Base-by-base conservation (phyloP, 2,888 invertebrate species). In the Hemaris fuciformis region DNA sequence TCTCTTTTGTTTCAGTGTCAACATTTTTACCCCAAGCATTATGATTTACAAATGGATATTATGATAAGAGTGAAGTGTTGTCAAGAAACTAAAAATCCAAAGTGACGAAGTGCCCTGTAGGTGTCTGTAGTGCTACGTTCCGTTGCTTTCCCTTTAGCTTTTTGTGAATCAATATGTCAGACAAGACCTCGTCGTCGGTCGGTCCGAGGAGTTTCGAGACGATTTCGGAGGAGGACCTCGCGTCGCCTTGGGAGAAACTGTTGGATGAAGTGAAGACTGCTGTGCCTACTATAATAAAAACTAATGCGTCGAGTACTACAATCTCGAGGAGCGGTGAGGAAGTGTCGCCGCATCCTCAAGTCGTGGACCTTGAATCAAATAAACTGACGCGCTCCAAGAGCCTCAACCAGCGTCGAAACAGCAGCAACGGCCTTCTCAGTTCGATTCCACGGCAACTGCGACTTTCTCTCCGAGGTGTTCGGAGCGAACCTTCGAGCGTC, bases 21-120 rank as follows among this genome's bases (percentile, higher is more conserved):
- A 91, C 90, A 91, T 91, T 91, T 92, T 88, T 91, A 90, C 80
- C 92, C 92, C 86, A 92, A 92, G 88, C 90, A 91, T 90, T 92
- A 92, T 92, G 92, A 92, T 91, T 91, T 92, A 92, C 92, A 91
- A 92, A 92, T 92, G 92, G 92, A 92, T 92, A 92, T 92, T 92
- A 92, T 90, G 91, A 92, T 92, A 89, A 84, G 92, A 89, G 92
- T 92, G 91, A 92, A 92, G 92, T 92, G 92, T 77, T 92, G 89
- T 84, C 92, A 92, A 91, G 91, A 91, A 92, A 92, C 91, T 91
- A 92, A 92, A 89, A 92, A 92, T 77, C 92, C 92, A 84, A 92
- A 92, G 92, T 92, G 92, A 92, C 89, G 87, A 90, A 91, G 90
- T 90, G 88, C 81, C 84, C 84, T 83, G 81, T 85, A 85, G 89